Evolutionary conservation across 2,113 vertebrate species (phyloP), one percentile per base, ranked within the genome.

Genomic region (Cynocephalus volans): DNA sequence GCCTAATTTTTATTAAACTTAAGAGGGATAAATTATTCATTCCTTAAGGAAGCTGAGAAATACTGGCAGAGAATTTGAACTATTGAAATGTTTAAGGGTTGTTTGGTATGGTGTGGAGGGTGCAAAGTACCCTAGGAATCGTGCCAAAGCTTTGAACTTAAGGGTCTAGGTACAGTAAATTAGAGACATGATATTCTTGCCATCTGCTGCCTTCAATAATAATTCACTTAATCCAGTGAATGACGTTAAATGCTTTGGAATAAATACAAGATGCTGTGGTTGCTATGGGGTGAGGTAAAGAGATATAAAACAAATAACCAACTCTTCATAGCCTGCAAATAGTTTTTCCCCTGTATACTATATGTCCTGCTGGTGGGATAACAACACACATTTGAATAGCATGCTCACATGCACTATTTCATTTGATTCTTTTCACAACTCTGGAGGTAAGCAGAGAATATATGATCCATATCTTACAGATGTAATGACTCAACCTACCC

Each of bases 61-160:
- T 92, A 92, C 13, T 96, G 93, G 93, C 95, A 97, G 79, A 95
- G 70, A 77, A 77, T 88, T 90, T 92, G 64, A 96, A 87, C 85
- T 95, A 90, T 90, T 94, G 73, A 93, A 88, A 95, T 14, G 48
- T 95, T 98, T 62, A 84, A 97, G 79, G 50, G 83, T 85, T 97
- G 81, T 82, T 96, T 90, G 79, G 60, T 93, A 0, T 18, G 41
- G 41, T 97, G 93, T 45, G 58, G n/a, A 89, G 45, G 64, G 1
- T 33, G 41, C 92, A 93, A 93, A 96, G 69, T 69, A 84, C 58
- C 58, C 33, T 93, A 93, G 92, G 76, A 96, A 88, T 76, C 8
- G 9, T 84, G 92, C 96, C 96, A 97, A 80, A 87, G 77, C 95
- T 97, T 98, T 98, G 96, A 97, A 97, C 88, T 90, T 88, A 84